Evolutionary conservation across 2,113 vertebrate species (phyloP).

Genomic region (Lepisosteus osseus): DNA sequence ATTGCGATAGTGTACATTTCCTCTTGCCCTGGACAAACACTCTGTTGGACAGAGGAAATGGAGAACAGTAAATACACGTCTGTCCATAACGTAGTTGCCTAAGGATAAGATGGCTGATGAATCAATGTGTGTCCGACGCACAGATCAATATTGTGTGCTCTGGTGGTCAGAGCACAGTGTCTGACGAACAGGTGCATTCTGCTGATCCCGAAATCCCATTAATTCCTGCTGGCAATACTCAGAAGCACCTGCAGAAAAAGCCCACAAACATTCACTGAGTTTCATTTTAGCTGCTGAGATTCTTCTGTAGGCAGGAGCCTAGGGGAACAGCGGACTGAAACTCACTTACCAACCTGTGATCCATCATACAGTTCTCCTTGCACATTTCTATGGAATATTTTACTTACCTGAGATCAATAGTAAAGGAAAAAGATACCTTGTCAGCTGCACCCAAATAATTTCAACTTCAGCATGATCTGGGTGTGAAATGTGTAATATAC

Average conservation of each 20-base stretch:
- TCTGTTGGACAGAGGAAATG: too few relatives aligned
- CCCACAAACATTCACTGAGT: neutral
- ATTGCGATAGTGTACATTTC: too few relatives aligned
- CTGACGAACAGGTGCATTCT: constrained; percentile 53
- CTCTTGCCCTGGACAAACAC: too few relatives aligned
- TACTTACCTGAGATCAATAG: constrained; percentile 9
- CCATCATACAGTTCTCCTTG: neutral
- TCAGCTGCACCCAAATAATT: constrained; percentile 12
- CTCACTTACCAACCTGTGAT: constrained; percentile 1
- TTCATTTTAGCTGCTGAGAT: neutral
- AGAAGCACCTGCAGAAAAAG: constrained; percentile 10
- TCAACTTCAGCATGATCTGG: neutral
- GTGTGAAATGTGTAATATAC: neutral
- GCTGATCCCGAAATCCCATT: constrained; percentile 72
- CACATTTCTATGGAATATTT: constrained; percentile 1
- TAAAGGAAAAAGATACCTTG: neutral
- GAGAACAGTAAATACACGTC: neutral
- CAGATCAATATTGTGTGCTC: constrained; percentile 49
- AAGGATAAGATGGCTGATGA: constrained; percentile 54
- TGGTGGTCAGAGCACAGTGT: constrained; percentile 34
- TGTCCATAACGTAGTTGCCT: constrained; percentile 7
- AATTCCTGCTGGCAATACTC: constrained; percentile 46
- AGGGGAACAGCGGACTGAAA: neutral
- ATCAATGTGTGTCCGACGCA: constrained; percentile 53
- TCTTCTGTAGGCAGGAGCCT: neutral